Conservation (phyloP, 2,888 invertebrate genomes). For the Drosophila mercatorum region DNA sequence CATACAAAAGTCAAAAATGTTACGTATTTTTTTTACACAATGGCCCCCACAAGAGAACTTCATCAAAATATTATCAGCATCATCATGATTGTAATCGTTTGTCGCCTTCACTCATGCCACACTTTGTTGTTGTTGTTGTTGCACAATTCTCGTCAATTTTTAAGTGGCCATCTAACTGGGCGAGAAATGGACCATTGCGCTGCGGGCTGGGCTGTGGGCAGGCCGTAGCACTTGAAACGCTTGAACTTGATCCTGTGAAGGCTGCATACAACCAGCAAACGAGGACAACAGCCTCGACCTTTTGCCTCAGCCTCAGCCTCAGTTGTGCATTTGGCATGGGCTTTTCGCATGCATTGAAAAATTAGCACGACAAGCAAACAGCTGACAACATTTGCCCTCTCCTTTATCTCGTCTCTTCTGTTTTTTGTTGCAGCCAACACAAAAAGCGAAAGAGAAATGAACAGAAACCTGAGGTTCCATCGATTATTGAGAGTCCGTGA, state of each 20-base stretch:
- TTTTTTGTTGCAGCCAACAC: constrained; percentile 16
- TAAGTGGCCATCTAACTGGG: constrained; percentile 52
- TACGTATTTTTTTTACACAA: constrained; percentile 1
- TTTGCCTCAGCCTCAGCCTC: constrained; percentile 1
- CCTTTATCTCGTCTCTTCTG: background rate
- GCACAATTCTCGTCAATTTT: constrained; percentile 53
- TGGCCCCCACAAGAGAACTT: constrained; percentile 31
- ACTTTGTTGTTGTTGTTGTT: constrained; percentile 9
- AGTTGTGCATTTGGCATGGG: constrained; percentile 16
- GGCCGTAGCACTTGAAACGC: constrained; percentile 35
- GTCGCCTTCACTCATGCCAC: constrained; percentile 22
- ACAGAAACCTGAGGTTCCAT: constrained; percentile 20
- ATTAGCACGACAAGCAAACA: constrained; percentile 42
- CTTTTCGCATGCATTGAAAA: constrained; percentile 7
- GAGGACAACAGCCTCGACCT: constrained; percentile 51
- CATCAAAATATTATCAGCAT: constrained; percentile 32
- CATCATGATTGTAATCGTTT: constrained; percentile 31
- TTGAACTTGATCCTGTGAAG: constrained; percentile 72
- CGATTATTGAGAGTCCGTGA: constrained; percentile 45
- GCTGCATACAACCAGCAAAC: constrained; percentile 60
- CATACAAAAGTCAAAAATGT: constrained; percentile 16
- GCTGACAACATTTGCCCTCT: constrained; percentile 21
- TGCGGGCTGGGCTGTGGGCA: background rate
- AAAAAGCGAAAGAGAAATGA: background rate
- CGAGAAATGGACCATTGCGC: constrained; percentile 1